These are phyloP conservation scores for Trachymyrmex septentrionalis DNA, from an alignment of 1,140 invertebrate genomes.

Conservation along the genomic window DNA sequence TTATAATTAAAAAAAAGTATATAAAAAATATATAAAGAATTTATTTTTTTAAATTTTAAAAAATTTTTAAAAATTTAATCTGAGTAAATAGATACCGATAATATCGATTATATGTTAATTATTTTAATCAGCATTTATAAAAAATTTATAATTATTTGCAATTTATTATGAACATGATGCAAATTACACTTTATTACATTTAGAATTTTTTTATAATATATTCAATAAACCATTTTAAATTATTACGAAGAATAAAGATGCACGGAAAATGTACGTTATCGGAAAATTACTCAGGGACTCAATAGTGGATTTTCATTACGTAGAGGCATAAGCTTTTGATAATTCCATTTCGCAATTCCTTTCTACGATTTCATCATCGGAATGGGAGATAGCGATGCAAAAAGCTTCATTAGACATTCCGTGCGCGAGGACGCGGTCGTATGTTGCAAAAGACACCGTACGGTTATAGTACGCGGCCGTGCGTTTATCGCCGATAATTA, in stretches of 20 bases:
- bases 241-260: conserved; percentile 19
- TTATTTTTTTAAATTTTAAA: background rate
- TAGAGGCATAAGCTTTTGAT: conserved; percentile 49
- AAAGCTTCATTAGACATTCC: conserved; percentile 64
- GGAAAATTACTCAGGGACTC: conserved; percentile 36
- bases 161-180: conserved; percentile 13
- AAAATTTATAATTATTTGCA: background rate
- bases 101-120: background rate
- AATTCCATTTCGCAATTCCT: conserved; percentile 59
- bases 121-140: conserved; percentile 11
- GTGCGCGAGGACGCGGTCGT: conserved; percentile 42
- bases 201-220: background rate
- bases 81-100: background rate
- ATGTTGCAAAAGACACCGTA: conserved; percentile 52
- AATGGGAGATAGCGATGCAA: conserved; percentile 53
- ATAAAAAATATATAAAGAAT: background rate
- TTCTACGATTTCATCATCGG: conserved; percentile 61
- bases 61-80: background rate
- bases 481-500: conserved; percentile 63
- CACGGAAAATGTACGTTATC: conserved; percentile 35
- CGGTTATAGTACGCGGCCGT: conserved; percentile 46
- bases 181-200: background rate
- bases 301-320: conserved; percentile 58
- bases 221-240: conserved; percentile 28
- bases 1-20: background rate